phyloP scores from a whole-genome alignment of 2,113 vertebrate species.

The Nymphicus hollandicus region DNA sequence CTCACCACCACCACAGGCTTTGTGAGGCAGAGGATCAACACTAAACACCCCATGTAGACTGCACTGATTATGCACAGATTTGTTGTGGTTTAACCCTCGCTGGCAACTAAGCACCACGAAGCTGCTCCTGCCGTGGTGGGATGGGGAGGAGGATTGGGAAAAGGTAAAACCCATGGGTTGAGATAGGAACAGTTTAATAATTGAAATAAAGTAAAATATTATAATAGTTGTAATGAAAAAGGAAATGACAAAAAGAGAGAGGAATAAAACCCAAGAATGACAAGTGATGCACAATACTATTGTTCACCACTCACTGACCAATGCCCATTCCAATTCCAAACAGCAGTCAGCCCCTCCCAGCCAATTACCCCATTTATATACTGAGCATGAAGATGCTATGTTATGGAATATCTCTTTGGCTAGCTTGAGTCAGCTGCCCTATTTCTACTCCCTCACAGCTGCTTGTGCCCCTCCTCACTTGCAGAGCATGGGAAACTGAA shows the following conservation, averaged over 20 bases:
- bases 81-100: neutral
- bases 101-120: neutral
- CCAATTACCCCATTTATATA: neutral
- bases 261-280: neutral
- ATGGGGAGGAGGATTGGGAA: neutral
- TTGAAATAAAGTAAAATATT: neutral
- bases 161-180: neutral
- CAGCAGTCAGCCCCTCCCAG: neutral
- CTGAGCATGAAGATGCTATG: neutral
- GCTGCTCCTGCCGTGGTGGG: neutral
- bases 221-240: neutral
- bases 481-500: neutral
- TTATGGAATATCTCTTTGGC: neutral
- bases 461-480: neutral
- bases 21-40: neutral
- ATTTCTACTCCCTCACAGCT: neutral
- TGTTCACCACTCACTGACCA: neutral
- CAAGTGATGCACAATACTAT: neutral
- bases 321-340: neutral
- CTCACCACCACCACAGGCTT: fast-evolving
- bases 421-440: neutral
- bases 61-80: neutral
- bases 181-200: neutral
- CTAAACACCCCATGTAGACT: neutral
- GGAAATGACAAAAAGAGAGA: neutral